Conservation (phyloP, 2,797 vertebrate species). For the Epinephelus malabaricus region DNA sequence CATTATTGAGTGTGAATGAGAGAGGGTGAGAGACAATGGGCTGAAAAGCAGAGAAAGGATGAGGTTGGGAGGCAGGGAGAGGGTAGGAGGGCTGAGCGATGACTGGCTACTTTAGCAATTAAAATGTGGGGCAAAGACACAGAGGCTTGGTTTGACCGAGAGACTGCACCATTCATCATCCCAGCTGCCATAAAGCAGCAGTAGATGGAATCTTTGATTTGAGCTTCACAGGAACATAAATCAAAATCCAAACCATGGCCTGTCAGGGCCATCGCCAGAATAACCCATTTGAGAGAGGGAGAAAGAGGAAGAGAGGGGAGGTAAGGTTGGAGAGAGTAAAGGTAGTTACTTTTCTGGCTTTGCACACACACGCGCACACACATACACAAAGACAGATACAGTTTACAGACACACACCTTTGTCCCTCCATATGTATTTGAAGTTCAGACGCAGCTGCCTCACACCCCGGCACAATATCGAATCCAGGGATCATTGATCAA, state of each 20-base stretch:
- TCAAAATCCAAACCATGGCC: constrained; percentile 99
- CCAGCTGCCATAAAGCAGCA: constrained; percentile 99
- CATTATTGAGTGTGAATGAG: constrained; percentile 77
- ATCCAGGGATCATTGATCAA: constrained; percentile 87
- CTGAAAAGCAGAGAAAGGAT: constrained; percentile 77
- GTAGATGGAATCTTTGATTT: constrained; percentile 99
- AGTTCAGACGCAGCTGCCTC: constrained; percentile 80
- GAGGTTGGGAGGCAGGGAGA: constrained; percentile 81
- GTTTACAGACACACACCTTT: constrained; percentile 75
- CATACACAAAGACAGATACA: constrained; percentile 44
- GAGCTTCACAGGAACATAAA: constrained; percentile 99
- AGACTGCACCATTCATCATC: constrained; percentile 99
- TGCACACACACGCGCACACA: constrained; percentile 29
- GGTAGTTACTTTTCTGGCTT: constrained; percentile 83
- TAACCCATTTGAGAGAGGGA: constrained; percentile 96
- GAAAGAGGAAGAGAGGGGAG: constrained; percentile 79
- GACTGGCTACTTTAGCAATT: constrained; percentile 99
- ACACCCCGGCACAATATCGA: constrained; percentile 74
- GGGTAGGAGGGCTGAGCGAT: constrained; percentile 93
- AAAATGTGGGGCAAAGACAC: constrained; percentile 99
- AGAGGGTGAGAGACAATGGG: constrained; percentile 80
- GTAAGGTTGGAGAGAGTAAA: constrained; percentile 80
- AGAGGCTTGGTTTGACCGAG: constrained; percentile 97
- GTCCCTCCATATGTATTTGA: constrained; percentile 74
- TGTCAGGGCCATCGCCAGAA: constrained; percentile 98